These are phyloP conservation scores for Drosophila melanosoma DNA, from an alignment of 2,888 invertebrate species.

Conservation along the genomic window DNA sequence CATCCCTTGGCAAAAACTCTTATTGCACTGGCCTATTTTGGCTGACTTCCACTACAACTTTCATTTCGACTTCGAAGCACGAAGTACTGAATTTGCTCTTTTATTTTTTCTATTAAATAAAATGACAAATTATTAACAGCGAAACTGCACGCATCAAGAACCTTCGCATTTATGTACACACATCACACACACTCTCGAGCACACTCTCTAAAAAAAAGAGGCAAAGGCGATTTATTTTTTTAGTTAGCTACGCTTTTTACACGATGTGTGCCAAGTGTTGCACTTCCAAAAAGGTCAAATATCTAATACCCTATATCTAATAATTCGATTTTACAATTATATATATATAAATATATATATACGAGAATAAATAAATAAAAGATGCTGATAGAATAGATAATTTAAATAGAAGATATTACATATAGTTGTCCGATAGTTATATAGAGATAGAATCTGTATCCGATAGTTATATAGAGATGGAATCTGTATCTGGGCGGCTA, in stretches of 20 bases:
- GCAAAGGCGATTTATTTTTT: not conserved
- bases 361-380: too few species aligned
- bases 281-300: not conserved
- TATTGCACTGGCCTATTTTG: not conserved
- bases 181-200: not conserved
- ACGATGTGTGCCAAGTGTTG: not conserved
- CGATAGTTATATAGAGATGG: too few species aligned
- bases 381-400: too few species aligned
- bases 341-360: not conserved
- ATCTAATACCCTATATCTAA: not conserved
- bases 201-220: not conserved
- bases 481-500: too few species aligned
- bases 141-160: conserved; percentile 1
- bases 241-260: not conserved
- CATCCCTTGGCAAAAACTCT: conserved; percentile 13
- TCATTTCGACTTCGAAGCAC: not conserved
- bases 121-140: conserved; percentile 11
- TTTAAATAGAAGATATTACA: too few species aligned
- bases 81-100: not conserved
- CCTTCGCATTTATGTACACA: not conserved
- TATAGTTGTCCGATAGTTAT: too few species aligned
- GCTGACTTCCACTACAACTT: conserved; percentile 2
- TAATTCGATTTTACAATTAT: not conserved
- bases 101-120: not conserved
- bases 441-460: too few species aligned